Conservation (phyloP, 2,113 vertebrate genomes). For the Nymphicus hollandicus region DNA sequence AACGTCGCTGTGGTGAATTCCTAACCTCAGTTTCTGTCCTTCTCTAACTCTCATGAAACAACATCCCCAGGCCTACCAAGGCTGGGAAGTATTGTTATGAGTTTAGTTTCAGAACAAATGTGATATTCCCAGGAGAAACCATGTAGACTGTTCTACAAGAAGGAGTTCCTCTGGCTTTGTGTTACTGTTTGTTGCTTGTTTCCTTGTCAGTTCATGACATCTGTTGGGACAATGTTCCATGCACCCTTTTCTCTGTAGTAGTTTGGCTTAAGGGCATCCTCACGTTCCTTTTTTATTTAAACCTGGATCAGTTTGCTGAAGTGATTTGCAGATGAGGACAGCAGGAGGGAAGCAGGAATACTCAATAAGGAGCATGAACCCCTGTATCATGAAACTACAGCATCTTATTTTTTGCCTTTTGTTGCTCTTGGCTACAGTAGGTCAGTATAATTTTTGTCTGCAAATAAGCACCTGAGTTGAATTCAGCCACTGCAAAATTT, state of each 20-base stretch:
- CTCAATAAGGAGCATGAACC: neutral
- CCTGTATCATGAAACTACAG: neutral
- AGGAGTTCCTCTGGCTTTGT: neutral
- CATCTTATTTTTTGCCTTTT: neutral
- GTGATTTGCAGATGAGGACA: neutral
- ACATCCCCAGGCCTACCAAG: neutral
- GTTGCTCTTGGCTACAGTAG: neutral
- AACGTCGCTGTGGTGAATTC: neutral
- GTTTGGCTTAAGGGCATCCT: neutral
- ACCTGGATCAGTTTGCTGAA: neutral
- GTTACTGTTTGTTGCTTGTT: neutral
- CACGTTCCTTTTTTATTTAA: neutral
- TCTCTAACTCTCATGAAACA: neutral
- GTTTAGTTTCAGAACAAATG: neutral
- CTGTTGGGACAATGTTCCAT: rapidly evolving
- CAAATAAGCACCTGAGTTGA: neutral
- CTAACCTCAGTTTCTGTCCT: neutral
- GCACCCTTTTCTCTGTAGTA: neutral
- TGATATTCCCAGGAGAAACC: neutral
- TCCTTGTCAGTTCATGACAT: neutral
- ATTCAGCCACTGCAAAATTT: neutral
- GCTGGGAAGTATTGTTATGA: neutral
- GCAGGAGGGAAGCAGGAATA: neutral
- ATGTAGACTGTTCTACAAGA: neutral
- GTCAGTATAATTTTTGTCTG: neutral